phyloP scores from a whole-genome alignment of 2,888 invertebrate species.

The Drosophila kuntzei region DNA sequence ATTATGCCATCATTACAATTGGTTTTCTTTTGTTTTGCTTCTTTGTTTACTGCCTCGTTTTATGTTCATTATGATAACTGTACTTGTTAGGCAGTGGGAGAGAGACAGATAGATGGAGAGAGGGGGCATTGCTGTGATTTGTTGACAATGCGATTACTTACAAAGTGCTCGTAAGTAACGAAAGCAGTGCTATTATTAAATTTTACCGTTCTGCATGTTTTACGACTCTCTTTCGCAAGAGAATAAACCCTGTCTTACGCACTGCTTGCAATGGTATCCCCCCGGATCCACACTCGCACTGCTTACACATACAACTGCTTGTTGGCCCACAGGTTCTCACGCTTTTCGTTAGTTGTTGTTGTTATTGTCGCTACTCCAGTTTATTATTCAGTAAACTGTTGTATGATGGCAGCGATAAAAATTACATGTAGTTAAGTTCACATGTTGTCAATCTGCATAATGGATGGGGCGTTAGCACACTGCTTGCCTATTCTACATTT shows the following conservation, averaged over 20 bases:
- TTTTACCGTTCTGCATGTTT: slow-evolving; percentile 21
- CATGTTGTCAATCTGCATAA: slow-evolving; percentile 70
- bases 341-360: slow-evolving; percentile 29
- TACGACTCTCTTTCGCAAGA: slow-evolving; percentile 23
- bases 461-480: slow-evolving; percentile 34
- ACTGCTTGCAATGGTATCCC: slow-evolving; percentile 2
- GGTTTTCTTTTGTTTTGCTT: slow-evolving; percentile 31
- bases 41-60: slow-evolving; percentile 14
- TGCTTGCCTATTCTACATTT: slow-evolving; percentile 37
- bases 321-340: slow-evolving; percentile 49
- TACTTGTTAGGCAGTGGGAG: slow-evolving; percentile 6
- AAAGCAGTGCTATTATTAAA: slow-evolving; percentile 11
- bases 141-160: slow-evolving; percentile 44
- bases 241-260: background rate
- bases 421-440: slow-evolving; percentile 61
- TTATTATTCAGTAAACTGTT: slow-evolving; percentile 66
- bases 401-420: slow-evolving; percentile 62
- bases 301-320: no score
- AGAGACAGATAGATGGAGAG: background rate
- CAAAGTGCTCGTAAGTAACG: background rate
- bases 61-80: slow-evolving; percentile 59
- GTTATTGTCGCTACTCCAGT: slow-evolving; percentile 48
- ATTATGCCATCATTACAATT: slow-evolving; percentile 34
- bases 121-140: slow-evolving; percentile 7
- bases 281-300: background rate